These are phyloP conservation scores for Caenorhabditis sp. DNA, from an alignment of 2,888 invertebrate species.

Conservation along the genomic window DNA sequence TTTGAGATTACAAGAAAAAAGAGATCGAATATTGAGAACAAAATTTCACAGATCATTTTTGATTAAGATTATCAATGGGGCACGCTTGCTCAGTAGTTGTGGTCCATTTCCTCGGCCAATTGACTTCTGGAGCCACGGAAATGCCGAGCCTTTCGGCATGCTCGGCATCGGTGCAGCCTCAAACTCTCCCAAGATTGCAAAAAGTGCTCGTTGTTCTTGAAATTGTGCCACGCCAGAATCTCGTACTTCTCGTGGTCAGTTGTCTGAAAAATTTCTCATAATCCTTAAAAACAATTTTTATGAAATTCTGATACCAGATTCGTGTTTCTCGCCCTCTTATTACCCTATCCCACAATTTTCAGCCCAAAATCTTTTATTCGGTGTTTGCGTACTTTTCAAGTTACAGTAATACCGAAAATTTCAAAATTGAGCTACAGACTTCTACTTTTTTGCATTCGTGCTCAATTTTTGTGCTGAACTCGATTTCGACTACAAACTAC, in stretches of 20 bases:
- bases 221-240: slow-evolving; percentile 32
- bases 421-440: no score
- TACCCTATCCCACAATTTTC: no score
- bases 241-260: slow-evolving; percentile 23
- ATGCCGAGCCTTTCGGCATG: background rate
- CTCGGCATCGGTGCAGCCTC: slow-evolving; percentile 15
- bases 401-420: no score
- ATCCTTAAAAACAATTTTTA: background rate
- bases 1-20: no score
- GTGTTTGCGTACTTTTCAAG: no score
- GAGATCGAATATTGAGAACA: no score
- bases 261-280: slow-evolving; percentile 7
- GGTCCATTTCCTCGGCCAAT: slow-evolving; percentile 1
- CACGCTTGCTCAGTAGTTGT: no score
- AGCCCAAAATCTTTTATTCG: no score
- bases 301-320: background rate
- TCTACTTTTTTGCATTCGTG: no score
- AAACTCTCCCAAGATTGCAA: slow-evolving; percentile 4
- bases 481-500: background rate
- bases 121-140: slow-evolving; percentile 12
- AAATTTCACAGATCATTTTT: background rate
- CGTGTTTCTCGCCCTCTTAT: no score
- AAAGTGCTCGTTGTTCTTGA: slow-evolving; percentile 24
- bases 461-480: background rate
- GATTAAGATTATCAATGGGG: no score